Evolutionary conservation across 2,888 invertebrate genomes (phyloP).

Genomic region (Leptopilina drosophilae): DNA sequence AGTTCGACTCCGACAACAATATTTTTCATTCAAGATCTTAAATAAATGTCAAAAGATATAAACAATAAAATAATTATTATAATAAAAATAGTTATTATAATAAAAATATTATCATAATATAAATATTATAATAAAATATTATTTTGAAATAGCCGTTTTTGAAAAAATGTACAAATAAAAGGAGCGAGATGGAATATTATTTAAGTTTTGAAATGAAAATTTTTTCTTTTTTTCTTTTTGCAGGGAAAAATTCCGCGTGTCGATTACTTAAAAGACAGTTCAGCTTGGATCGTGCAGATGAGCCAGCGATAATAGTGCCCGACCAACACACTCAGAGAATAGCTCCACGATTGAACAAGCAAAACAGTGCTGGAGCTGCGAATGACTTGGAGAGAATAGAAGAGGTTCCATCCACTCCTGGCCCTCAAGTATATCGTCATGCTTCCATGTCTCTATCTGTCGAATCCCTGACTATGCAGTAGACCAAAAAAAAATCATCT

Average conservation of each 20-base stretch:
- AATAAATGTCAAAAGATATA: too few species aligned
- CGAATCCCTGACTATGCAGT: slow-evolving; percentile 73
- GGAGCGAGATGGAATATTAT: neutral
- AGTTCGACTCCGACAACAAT: too few species aligned
- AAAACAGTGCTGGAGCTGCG: slow-evolving; percentile 84
- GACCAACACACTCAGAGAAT: slow-evolving; percentile 55
- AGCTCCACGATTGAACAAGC: slow-evolving; percentile 79
- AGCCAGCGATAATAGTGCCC: slow-evolving; percentile 63
- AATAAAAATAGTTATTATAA: too few species aligned
- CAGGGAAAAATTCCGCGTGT: slow-evolving; percentile 61
- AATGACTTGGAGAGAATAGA: slow-evolving; percentile 85
- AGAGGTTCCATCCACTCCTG: slow-evolving; percentile 80
- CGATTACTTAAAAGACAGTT: slow-evolving; percentile 83
- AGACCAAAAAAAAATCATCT: slow-evolving; percentile 26
- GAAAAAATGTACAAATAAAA: too few species aligned
- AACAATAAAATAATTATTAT: too few species aligned
- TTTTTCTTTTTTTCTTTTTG: slow-evolving; percentile 40
- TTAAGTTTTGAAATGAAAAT: neutral
- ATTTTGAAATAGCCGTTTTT: too few species aligned
- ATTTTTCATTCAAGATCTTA: too few species aligned
- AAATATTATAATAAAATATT: too few species aligned
- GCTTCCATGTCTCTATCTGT: slow-evolving; percentile 75
- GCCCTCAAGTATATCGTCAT: slow-evolving; percentile 69
- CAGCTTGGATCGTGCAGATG: slow-evolving; percentile 84
- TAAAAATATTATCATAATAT: too few species aligned